These are phyloP conservation scores for Itoplectis maculator DNA, from an alignment of 2,888 invertebrate species.

Conservation along the genomic window DNA sequence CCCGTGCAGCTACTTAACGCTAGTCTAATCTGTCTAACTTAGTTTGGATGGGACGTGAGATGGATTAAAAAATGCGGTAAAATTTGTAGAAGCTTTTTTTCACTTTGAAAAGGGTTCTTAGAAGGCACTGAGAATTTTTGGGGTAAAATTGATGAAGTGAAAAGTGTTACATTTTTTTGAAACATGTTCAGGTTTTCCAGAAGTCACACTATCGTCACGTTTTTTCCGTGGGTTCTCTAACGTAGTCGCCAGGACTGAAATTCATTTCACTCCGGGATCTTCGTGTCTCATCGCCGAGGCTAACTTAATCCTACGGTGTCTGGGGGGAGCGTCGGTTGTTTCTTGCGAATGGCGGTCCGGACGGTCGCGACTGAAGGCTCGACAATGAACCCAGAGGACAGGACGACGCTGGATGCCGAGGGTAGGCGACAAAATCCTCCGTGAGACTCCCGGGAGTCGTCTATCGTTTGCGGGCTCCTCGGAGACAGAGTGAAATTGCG, in stretches of 20 bases:
- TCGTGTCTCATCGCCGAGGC: constrained; percentile 8
- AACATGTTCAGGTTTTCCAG: too few relatives aligned
- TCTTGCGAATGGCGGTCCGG: constrained; percentile 1
- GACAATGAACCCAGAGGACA: constrained; percentile 26
- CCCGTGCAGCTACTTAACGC: not conserved
- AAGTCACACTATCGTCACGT: too few relatives aligned
- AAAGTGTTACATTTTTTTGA: too few relatives aligned
- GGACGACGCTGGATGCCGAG: not conserved
- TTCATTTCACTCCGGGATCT: not conserved
- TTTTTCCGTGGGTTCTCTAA: too few relatives aligned
- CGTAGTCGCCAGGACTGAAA: too few relatives aligned
- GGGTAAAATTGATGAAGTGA: too few relatives aligned
- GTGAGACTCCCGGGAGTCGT: constrained; percentile 37
- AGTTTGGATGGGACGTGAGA: too few relatives aligned
- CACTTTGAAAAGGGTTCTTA: too few relatives aligned
- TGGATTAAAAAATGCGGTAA: too few relatives aligned
- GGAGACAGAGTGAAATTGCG: constrained; percentile 52
- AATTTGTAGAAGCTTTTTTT: too few relatives aligned
- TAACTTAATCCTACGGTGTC: constrained; percentile 36
- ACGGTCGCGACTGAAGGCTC: constrained; percentile 42
- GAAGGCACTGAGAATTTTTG: too few relatives aligned
- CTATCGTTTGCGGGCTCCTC: constrained; percentile 38
- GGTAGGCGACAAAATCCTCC: constrained; percentile 28
- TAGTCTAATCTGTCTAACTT: too few relatives aligned
- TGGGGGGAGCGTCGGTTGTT: constrained; percentile 24